These are phyloP conservation scores for Aphodius sticticus DNA, from an alignment of 2,888 invertebrate genomes.

Conservation along the genomic window DNA sequence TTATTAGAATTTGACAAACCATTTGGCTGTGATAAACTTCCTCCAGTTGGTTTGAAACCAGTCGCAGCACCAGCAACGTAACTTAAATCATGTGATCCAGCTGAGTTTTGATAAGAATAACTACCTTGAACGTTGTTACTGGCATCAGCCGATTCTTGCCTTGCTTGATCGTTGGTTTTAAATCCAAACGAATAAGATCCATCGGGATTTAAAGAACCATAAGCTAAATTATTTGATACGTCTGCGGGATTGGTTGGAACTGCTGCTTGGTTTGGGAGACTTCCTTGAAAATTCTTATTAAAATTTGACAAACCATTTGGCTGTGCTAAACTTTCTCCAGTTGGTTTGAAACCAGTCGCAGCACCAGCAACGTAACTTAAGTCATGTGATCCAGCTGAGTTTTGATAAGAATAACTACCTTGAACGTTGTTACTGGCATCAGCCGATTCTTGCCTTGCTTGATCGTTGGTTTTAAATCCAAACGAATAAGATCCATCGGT, in stretches of 20 bases:
- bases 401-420: constrained; percentile 45
- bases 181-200: constrained; percentile 50
- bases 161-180: constrained; percentile 44
- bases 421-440: constrained; percentile 45
- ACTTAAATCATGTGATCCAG: constrained; percentile 45
- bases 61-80: constrained; percentile 46
- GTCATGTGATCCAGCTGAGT: constrained; percentile 45
- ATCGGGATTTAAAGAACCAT: constrained; percentile 39
- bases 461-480: constrained; percentile 43
- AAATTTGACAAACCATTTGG: constrained; percentile 21
- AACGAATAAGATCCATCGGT: constrained; percentile 47
- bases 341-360: constrained; percentile 49
- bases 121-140: constrained; percentile 49
- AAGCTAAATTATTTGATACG: neutral
- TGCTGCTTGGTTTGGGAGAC: neutral
- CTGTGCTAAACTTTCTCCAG: constrained; percentile 43
- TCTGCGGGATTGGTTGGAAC: neutral
- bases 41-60: constrained; percentile 54
- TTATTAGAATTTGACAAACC: constrained; percentile 34
- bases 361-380: constrained; percentile 48
- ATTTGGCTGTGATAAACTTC: constrained; percentile 52
- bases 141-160: constrained; percentile 46
- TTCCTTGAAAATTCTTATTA: neutral
- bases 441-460: constrained; percentile 45
- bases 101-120: constrained; percentile 44